Evolutionary conservation across 2,113 vertebrate species (phyloP).

Genomic region (Pogona vitticeps): DNA sequence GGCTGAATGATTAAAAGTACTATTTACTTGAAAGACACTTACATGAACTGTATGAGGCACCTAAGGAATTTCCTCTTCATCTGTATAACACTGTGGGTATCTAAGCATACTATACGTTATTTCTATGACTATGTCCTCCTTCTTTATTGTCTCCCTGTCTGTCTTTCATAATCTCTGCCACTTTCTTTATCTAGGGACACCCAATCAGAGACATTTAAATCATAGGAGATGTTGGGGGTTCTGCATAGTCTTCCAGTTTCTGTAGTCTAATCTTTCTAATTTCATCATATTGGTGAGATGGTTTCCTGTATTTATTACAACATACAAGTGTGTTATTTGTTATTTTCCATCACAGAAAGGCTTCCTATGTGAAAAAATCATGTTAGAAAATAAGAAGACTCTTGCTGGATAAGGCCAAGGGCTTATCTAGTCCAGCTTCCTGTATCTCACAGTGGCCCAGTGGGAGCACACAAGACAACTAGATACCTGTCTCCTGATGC

Average conservation of each 20-base stretch:
- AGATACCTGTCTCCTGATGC: no score
- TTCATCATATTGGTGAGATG: neutral
- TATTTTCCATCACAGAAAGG: neutral
- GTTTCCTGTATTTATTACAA: neutral
- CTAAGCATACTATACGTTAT: neutral
- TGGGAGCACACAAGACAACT: no score
- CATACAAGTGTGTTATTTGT: neutral
- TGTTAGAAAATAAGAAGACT: no score
- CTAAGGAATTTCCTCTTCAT: neutral
- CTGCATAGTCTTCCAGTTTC: neutral
- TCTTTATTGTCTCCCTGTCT: neutral
- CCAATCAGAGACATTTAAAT: neutral
- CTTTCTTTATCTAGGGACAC: neutral
- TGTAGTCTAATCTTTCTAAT: neutral
- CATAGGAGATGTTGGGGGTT: neutral
- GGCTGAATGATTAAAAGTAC: neutral
- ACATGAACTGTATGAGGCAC: neutral
- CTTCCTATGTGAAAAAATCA: no score
- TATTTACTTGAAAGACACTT: neutral
- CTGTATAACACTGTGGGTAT: neutral
- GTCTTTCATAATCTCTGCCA: neutral
- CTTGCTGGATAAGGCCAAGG: no score
- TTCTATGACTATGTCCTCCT: neutral
- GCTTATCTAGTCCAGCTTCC: no score
- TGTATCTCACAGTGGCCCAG: no score